Percentiles rank a stretch among this genome's conserved stretches.
Conservation (phyloP, 2,797 vertebrate genomes). For the Tapera naevia region DNA sequence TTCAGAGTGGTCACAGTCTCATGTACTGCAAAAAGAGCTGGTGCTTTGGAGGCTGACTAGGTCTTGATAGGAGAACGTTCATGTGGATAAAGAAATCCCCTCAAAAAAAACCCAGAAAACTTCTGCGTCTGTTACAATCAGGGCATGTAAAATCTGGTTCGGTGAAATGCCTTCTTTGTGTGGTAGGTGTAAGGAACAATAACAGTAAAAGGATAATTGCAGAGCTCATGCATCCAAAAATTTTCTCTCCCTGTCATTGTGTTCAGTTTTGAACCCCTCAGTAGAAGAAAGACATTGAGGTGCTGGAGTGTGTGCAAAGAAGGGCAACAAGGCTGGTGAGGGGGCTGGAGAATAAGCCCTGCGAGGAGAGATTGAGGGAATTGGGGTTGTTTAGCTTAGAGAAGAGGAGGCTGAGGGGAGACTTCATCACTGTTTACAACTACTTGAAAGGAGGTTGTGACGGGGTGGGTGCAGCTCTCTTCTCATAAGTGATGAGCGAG, state of each 20-base stretch:
- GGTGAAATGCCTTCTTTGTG: not conserved
- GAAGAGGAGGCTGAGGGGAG: no score
- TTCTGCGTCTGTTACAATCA: not conserved
- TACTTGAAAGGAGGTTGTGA: no score
- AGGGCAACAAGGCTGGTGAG: no score
- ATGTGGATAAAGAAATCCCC: accelerated
- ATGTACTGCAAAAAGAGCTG: not conserved
- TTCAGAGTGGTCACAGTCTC: not conserved
- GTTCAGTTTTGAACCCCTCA: no score
- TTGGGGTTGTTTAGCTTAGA: no score
- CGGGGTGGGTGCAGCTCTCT: no score
- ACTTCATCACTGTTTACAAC: no score
- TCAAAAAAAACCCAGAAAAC: not conserved
- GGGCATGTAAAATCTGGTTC: not conserved
- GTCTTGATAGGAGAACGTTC: accelerated
- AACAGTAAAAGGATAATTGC: not conserved
- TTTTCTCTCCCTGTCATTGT: not conserved
- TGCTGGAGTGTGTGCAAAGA: no score
- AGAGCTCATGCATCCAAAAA: not conserved
- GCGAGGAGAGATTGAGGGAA: no score
- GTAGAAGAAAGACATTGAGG: no score
- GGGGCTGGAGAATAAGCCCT: no score
- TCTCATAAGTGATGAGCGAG: no score
- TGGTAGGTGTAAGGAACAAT: not conserved
- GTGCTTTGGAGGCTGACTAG: not conserved